Evolutionary conservation across 2,888 invertebrate species (phyloP), one percentile per base, ranked within the genome.

Genomic region (Noctuana brunneofusca): DNA sequence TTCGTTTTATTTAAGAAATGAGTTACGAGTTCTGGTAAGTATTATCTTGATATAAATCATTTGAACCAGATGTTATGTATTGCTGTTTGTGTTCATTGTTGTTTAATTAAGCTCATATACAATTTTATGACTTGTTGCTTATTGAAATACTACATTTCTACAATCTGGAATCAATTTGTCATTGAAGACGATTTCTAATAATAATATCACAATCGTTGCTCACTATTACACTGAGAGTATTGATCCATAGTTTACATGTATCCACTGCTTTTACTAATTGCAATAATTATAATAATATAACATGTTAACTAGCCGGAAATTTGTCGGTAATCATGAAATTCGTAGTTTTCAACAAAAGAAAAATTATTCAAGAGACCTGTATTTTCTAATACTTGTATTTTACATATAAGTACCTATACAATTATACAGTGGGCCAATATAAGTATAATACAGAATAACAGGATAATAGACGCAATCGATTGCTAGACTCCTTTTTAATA

Each of bases 1-100:
- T 62, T 62, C 6, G n/a, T 62, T 62, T 48, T 62, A 46, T 62
- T 55, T 55, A 50, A 50, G 62, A 62, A 62, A 62, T 62, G 62
- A 62, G 55, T 55, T 55, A 46, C 30, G 55, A 54, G 55, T 55
- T 62, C 49, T 55, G 62, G 62, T 62, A 41, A 38, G 62, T 55
- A 55, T 49, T 38, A 49, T 49, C 6, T 49, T 55, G 24, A 18
- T 32, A 16, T 16, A 18, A 35, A 24, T 48, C 27, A 49, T 35
- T 49, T 35, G 27, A 49, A 46, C 55, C 55, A 62, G 55, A 62
- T 62, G 55, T 54, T 54, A 30, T 52, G 55, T 30, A 27, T 24
- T 16, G 35, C 27, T 35, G 14, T 38, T 27, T 27, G 27, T 9
- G 62, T 62, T 27, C 54, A 62, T 60, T 60, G 54, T 60, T 53